These are phyloP conservation scores for Helostoma temminkii DNA, from an alignment of 2,797 vertebrate genomes.

Conservation along the genomic window DNA sequence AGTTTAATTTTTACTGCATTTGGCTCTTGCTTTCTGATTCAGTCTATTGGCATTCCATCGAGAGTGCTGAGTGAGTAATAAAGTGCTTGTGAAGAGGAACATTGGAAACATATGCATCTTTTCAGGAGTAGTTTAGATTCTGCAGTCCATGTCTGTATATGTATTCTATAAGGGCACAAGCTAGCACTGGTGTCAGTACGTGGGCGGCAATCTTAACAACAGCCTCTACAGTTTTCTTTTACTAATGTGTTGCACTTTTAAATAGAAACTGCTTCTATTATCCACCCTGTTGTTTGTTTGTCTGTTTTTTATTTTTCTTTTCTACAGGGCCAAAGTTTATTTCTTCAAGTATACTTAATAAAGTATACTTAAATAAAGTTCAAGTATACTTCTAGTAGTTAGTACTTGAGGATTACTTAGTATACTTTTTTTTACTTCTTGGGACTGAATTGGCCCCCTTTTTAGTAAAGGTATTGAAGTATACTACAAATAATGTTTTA, in stretches of 20 bases:
- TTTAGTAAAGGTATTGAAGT: no score
- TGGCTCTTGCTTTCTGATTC: slow-evolving; percentile 37
- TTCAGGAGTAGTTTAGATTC: slow-evolving; percentile 17
- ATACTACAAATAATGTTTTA: no score
- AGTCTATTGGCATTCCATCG: slow-evolving; percentile 37
- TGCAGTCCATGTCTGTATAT: slow-evolving; percentile 6
- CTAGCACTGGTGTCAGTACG: slow-evolving; percentile 3
- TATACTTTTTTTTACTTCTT: no score
- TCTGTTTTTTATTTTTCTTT: not conserved
- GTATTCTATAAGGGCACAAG: not conserved
- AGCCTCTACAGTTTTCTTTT: not conserved
- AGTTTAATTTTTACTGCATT: slow-evolving; percentile 42
- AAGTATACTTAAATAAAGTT: no score
- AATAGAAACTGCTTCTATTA: not conserved
- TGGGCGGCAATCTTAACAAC: slow-evolving; percentile 5
- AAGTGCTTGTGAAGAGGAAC: slow-evolving; percentile 32
- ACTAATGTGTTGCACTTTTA: not conserved
- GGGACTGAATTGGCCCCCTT: no score
- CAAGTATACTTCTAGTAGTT: no score
- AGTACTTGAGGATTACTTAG: no score
- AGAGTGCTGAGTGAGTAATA: slow-evolving; percentile 52
- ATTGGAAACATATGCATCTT: slow-evolving; percentile 41
- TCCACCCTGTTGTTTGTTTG: not conserved
- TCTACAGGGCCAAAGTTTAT: not conserved
- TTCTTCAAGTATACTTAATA: no score